Evolutionary conservation across 2,888 invertebrate genomes (phyloP).

Genomic region (Brachylomia viminalis): DNA sequence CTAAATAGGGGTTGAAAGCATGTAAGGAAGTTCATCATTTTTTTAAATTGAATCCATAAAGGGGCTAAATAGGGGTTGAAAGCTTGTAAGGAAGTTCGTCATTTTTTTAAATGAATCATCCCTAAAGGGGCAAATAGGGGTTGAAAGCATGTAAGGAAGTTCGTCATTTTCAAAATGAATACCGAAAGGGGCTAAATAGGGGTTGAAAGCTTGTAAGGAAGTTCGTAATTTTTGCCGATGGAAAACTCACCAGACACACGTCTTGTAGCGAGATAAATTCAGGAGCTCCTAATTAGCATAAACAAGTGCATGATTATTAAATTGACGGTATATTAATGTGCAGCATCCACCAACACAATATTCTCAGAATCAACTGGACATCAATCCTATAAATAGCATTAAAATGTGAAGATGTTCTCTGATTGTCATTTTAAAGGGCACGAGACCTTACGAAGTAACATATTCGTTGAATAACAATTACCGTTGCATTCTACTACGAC

Average conservation of each 20-base stretch:
- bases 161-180: background rate
- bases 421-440: slow-evolving; percentile 57
- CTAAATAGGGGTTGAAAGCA: too few relatives aligned
- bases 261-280: background rate
- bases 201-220: too few relatives aligned
- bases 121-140: background rate
- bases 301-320: slow-evolving; percentile 17
- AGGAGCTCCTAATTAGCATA: background rate
- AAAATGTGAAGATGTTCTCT: slow-evolving; percentile 57
- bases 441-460: slow-evolving; percentile 31
- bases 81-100: background rate
- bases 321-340: slow-evolving; percentile 4
- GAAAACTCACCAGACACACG: background rate
- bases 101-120: background rate
- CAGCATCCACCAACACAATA: slow-evolving; percentile 31
- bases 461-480: slow-evolving; percentile 45
- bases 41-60: background rate
- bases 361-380: slow-evolving; percentile 51
- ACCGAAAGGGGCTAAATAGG: too few relatives aligned
- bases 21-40: too few relatives aligned
- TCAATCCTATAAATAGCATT: slow-evolving; percentile 52
- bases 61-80: background rate
- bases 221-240: background rate
- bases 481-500: slow-evolving; percentile 20
- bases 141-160: background rate